Evolutionary conservation across 2,888 invertebrate species (phyloP).

Genomic region (Disparrhopalites patrizii): DNA sequence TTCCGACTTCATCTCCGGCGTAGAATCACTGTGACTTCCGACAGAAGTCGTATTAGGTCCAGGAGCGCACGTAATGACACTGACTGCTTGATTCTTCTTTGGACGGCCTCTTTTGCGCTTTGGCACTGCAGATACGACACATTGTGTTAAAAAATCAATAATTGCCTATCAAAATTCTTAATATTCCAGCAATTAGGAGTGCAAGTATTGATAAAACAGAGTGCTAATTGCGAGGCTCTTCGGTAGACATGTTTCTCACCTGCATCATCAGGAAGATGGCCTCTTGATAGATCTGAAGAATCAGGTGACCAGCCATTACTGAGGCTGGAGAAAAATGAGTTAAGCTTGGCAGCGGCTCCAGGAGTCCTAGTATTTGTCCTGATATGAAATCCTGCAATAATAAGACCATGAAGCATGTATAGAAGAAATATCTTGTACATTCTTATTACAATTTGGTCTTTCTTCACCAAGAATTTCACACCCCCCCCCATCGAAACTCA

Average conservation of each 20-base stretch:
- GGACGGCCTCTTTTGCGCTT: constrained; percentile 27
- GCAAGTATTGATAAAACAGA: too few species aligned
- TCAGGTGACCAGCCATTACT: constrained; percentile 26
- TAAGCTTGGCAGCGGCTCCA: not conserved
- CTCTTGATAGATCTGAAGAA: constrained; percentile 11
- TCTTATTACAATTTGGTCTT: too few species aligned
- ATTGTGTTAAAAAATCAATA: not conserved
- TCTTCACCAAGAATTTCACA: too few species aligned
- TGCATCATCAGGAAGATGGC: constrained; percentile 3
- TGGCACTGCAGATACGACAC: constrained; percentile 18
- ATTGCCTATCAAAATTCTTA: not conserved
- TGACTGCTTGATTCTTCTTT: constrained; percentile 19
- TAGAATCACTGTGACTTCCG: not conserved
- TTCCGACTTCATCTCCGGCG: constrained; percentile 8
- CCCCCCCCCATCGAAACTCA: too few species aligned
- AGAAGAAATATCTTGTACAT: too few species aligned
- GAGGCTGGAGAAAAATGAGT: constrained; percentile 2
- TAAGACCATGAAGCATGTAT: not conserved
- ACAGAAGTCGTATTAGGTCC: not conserved
- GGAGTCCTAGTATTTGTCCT: constrained; percentile 10
- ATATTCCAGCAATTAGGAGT: not conserved
- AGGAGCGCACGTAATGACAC: constrained; percentile 11
- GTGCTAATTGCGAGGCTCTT: too few species aligned
- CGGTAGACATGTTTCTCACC: too few species aligned
- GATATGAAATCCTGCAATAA: constrained; percentile 16